phyloP scores from a whole-genome alignment of 1,140 invertebrate genomes.

The Oryctes rhinoceros region DNA sequence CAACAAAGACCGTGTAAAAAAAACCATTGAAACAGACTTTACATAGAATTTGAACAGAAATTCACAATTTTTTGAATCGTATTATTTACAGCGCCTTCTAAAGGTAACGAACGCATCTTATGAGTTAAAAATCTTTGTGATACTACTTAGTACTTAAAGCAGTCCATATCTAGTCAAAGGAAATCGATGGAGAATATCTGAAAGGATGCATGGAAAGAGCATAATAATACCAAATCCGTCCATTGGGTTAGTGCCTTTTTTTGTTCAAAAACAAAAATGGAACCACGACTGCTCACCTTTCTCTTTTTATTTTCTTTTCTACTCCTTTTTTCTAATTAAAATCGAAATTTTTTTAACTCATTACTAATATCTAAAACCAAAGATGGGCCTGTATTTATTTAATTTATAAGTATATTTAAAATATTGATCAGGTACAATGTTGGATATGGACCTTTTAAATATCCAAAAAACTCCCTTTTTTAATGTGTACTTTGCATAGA shows the following conservation, averaged over 20 bases:
- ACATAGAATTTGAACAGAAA: background rate
- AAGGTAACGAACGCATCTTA: background rate
- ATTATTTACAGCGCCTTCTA: conserved; percentile 10
- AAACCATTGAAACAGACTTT: background rate
- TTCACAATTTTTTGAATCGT: background rate
- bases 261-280: background rate
- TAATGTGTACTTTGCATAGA: conserved; percentile 1
- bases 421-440: background rate
- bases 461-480: background rate
- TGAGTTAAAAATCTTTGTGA: conserved; percentile 38
- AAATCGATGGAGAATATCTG: background rate
- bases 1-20: background rate
- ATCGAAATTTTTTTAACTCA: conserved; percentile 38
- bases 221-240: conserved; percentile 41
- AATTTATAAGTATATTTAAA: conserved; percentile 22
- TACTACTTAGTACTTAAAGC: conserved; percentile 24
- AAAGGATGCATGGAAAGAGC: background rate
- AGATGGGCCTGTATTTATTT: conserved; percentile 34
- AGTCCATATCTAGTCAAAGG: conserved; percentile 36
- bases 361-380: conserved; percentile 15
- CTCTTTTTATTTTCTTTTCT: background rate
- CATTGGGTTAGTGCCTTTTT: conserved; percentile 45
- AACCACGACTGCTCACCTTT: background rate
- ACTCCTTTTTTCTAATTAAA: background rate
- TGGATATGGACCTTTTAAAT: conserved; percentile 7